phyloP scores from a whole-genome alignment of 2,797 vertebrate species.

The Phaenicophaeus curvirostris region DNA sequence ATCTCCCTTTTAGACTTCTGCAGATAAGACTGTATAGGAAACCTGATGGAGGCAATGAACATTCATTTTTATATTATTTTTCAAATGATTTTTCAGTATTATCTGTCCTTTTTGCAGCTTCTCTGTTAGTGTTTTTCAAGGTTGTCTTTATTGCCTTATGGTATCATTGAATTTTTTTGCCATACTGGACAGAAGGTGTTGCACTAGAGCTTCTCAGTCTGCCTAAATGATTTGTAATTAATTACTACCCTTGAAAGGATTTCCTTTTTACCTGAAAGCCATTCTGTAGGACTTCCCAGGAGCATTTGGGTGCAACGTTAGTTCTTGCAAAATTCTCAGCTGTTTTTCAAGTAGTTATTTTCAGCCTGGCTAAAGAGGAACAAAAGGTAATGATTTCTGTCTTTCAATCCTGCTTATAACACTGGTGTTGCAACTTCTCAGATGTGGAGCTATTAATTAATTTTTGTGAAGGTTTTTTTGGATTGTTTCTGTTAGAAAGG shows the following conservation, averaged over 20 bases:
- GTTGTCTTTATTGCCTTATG: neutral
- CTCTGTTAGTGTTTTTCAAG: neutral
- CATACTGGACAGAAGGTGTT: neutral
- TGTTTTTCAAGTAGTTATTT: neutral
- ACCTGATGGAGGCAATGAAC: neutral
- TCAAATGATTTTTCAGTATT: neutral
- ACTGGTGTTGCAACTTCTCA: neutral
- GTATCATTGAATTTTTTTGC: neutral
- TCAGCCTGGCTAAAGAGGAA: neutral
- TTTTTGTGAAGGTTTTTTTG: neutral
- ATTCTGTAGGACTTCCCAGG: neutral
- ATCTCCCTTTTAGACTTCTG: neutral
- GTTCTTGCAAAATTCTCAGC: neutral
- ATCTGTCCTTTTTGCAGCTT: neutral
- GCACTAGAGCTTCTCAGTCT: neutral
- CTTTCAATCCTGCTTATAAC: neutral
- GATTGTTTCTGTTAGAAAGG: neutral
- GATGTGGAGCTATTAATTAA: neutral
- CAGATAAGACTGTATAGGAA: neutral
- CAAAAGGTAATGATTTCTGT: neutral
- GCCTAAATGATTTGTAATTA: neutral
- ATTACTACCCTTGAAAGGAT: neutral
- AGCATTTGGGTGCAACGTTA: neutral
- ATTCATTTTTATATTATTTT: neutral
- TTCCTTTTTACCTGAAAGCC: neutral